Evolutionary conservation across 2,113 vertebrate species (phyloP).

Genomic region (Gnathonemus echidnorhynchus): DNA sequence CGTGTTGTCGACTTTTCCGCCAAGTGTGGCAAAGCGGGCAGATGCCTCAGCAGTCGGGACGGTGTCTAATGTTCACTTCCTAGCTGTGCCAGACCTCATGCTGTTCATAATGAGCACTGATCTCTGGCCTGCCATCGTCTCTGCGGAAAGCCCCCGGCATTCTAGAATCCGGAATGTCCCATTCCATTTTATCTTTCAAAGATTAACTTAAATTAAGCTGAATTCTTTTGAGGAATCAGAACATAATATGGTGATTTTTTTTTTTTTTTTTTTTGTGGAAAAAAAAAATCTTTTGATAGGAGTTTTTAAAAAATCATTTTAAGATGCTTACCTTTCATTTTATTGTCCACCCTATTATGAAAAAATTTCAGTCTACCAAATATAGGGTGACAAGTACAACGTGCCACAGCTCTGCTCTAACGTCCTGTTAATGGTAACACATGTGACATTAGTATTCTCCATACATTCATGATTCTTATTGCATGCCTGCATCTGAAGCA

Average conservation of each 20-base stretch:
- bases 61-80: neutral
- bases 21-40: neutral
- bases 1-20: neutral
- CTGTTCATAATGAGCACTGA: neutral
- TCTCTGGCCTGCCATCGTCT: neutral
- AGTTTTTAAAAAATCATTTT: neutral
- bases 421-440: too few relatives aligned
- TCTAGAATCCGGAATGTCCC: neutral
- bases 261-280: neutral
- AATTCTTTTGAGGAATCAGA: neutral
- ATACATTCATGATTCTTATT: neutral
- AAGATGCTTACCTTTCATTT: neutral
- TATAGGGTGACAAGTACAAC: neutral
- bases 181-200: neutral
- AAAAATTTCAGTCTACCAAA: neutral
- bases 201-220: neutral
- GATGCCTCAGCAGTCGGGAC: neutral
- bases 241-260: neutral
- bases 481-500: neutral
- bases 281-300: too few relatives aligned
- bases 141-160: neutral
- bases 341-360: neutral
- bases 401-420: neutral
- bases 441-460: neutral
- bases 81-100: neutral